phyloP scores from a whole-genome alignment of 2,113 vertebrate species.

The Numenius arquata region DNA sequence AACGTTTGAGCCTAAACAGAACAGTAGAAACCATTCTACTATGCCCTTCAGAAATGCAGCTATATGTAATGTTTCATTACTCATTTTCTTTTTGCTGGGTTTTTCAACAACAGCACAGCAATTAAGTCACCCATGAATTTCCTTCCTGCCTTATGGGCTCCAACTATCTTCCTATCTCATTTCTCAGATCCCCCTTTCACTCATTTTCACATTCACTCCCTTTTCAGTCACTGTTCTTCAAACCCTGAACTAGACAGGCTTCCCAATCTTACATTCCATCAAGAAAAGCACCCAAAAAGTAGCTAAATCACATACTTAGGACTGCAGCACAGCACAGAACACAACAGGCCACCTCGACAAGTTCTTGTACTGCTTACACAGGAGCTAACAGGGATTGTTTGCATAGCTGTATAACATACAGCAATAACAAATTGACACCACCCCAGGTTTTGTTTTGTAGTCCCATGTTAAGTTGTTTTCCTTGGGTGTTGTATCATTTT shows the following conservation, averaged over 20 bases:
- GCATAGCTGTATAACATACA: not conserved
- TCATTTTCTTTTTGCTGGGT: constrained; percentile 2
- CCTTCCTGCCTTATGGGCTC: not conserved
- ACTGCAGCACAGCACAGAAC: not conserved
- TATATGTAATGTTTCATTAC: constrained; percentile 68
- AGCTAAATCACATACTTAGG: not conserved
- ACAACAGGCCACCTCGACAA: not conserved
- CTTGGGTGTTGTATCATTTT: not conserved
- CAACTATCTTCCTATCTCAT: not conserved
- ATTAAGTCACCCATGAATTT: not conserved
- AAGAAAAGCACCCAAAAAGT: not conserved
- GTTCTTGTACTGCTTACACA: not conserved
- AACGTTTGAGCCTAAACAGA: constrained; percentile 81
- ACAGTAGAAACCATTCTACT: constrained; percentile 81
- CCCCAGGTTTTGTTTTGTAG: not conserved
- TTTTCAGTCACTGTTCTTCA: not conserved
- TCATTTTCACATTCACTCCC: not conserved
- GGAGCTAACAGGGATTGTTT: not conserved
- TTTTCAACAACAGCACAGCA: constrained; percentile 8
- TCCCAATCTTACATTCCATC: not conserved
- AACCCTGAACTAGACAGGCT: not conserved
- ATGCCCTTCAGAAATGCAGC: constrained; percentile 69
- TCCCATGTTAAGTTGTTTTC: not conserved
- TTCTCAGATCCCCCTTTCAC: not conserved
- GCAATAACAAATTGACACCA: not conserved